Conservation (phyloP, 2,888 invertebrate genomes). For the Campoplex capitator region DNA sequence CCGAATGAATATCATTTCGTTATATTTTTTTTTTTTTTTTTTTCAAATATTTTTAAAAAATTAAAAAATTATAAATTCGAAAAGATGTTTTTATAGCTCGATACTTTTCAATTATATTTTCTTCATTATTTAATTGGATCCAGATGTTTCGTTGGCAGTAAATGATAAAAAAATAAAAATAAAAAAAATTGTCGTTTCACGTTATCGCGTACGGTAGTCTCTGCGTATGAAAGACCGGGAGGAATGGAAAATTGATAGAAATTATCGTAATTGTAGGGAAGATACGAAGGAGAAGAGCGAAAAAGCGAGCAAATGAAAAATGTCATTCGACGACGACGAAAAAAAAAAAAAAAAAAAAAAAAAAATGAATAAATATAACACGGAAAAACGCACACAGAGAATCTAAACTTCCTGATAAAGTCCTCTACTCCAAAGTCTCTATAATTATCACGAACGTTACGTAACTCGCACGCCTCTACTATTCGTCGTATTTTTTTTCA, state of each 20-base stretch:
- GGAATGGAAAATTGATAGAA: conserved; percentile 25
- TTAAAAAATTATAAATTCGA: background rate
- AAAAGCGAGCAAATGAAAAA: conserved; percentile 2
- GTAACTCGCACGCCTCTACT: conserved; percentile 34
- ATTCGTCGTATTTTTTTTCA: conserved; percentile 2
- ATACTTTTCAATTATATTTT: background rate
- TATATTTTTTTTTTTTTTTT: background rate
- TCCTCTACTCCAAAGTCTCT: conserved; percentile 24
- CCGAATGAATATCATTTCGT: background rate
- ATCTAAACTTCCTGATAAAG: conserved; percentile 35
- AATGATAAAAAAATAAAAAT: background rate
- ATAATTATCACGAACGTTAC: conserved; percentile 57
- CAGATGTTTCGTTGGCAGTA: background rate
- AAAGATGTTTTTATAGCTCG: background rate
- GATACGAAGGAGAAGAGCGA: conserved; percentile 3
- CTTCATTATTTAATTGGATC: background rate
- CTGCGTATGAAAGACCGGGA: background rate
- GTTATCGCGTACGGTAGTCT: background rate
- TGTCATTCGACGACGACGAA: background rate
- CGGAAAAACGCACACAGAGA: background rate
- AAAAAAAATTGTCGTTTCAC: background rate
- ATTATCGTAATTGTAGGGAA: conserved; percentile 56
- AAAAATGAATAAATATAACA: background rate
- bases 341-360: background rate
- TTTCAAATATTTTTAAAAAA: background rate